These are phyloP conservation scores for Teinopalpus imperialis DNA, from an alignment of 2,888 invertebrate genomes.

Conservation along the genomic window DNA sequence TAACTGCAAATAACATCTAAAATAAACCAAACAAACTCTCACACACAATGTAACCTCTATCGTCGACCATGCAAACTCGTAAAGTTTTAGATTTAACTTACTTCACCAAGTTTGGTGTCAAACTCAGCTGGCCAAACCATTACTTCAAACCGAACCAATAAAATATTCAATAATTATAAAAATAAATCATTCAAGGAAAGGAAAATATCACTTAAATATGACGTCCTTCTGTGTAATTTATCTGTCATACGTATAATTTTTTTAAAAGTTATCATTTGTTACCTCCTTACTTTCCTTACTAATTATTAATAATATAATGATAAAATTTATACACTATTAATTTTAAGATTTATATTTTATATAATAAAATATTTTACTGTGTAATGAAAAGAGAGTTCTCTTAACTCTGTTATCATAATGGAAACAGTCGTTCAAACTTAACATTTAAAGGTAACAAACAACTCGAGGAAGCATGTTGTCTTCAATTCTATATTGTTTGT, in stretches of 20 bases:
- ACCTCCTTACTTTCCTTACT: no score
- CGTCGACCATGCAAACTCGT: no score
- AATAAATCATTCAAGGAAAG: conserved; percentile 20
- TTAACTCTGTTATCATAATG: background rate
- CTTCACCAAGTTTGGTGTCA: conserved; percentile 59
- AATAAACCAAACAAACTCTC: no score
- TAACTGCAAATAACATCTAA: no score
- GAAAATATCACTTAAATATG: conserved; percentile 14
- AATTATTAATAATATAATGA: no score
- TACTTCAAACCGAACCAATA: conserved; percentile 21
- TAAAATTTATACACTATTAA: no score
- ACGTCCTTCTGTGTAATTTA: conserved; percentile 4
- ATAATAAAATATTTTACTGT: no score
- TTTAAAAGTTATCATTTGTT: no score
- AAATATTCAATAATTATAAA: conserved; percentile 13
- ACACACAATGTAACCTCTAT: no score
- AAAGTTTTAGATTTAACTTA: conserved; percentile 33
- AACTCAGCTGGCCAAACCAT: conserved; percentile 68
- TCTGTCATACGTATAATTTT: no score
- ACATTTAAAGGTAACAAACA: conserved; percentile 10
- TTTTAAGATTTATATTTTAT: no score
- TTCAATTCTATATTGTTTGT: conserved; percentile 13
- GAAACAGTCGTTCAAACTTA: conserved; percentile 8
- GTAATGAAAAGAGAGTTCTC: background rate
- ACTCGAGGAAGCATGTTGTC: conserved; percentile 8